phyloP scores from a whole-genome alignment of 1,140 invertebrate species.

The Nymphalis io region DNA sequence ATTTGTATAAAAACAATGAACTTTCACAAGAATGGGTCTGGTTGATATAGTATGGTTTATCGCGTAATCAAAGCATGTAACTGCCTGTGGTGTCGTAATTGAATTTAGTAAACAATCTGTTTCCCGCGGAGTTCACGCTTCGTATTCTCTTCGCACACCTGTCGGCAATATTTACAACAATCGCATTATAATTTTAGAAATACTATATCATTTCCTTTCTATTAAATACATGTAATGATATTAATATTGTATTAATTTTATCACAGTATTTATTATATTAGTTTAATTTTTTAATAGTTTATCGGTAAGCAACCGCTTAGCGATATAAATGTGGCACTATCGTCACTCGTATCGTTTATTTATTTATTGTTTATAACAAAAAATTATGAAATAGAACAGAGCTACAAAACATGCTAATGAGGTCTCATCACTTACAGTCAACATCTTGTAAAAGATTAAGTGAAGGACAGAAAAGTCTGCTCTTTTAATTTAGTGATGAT shows the following conservation, averaged over 20 bases:
- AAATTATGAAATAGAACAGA: background rate
- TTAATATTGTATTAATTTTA: too few relatives aligned
- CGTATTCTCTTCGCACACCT: slow-evolving; percentile 50
- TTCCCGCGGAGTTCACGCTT: slow-evolving; percentile 44
- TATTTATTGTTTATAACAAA: too few relatives aligned
- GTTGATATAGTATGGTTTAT: slow-evolving; percentile 70
- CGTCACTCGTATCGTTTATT: too few relatives aligned
- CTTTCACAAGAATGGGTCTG: slow-evolving; percentile 60
- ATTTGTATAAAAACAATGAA: slow-evolving; percentile 74
- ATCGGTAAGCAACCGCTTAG: too few relatives aligned
- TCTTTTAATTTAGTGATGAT: too few relatives aligned
- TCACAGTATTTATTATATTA: too few relatives aligned
- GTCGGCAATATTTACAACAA: slow-evolving; percentile 9
- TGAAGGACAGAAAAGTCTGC: too few relatives aligned
- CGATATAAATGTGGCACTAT: too few relatives aligned
- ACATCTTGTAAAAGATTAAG: too few relatives aligned
- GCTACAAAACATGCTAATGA: background rate
- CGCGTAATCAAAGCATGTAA: slow-evolving; percentile 61
- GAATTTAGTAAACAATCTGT: slow-evolving; percentile 77
- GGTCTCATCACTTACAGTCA: too few relatives aligned
- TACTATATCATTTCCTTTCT: background rate
- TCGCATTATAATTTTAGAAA: background rate
- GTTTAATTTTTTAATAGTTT: too few relatives aligned
- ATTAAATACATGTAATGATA: background rate
- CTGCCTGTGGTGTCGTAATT: slow-evolving; percentile 68